Base-by-base conservation (phyloP, 2,113 vertebrate species). In the Larimichthys crocea region DNA sequence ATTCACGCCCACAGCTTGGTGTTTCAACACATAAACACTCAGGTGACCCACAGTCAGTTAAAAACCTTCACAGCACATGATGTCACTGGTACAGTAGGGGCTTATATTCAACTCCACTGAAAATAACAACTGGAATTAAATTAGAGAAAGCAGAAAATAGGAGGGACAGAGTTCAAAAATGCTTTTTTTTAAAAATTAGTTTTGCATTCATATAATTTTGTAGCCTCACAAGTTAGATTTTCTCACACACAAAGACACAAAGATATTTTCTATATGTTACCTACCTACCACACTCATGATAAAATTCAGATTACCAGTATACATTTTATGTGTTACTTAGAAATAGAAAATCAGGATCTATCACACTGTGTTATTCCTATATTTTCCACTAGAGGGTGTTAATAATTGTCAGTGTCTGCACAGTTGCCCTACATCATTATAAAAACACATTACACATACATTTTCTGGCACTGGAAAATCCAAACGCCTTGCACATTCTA, bases 321-420 rank as follows among this genome's bases (percentile, higher is more conserved):
- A 63, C 3, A 12, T 31, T 48, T 35, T 16, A 26, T 50, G 14
- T 52, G 46, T 3, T 2, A 24, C 16, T 60, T 24, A 1, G 9
- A 10, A 26, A 24, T 44, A 12, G 14, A 24, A 24, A 52, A 64
- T 42, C 2, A 42, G 48, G 17, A 31, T 24, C 24, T 12, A 0
- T 14, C n/a, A 15, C 3, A n/a, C 3, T 31, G 14, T 79, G 64
- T 53, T 75, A 52, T 79, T 48, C 49, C 17, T 50, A 24, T 9
- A 15, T 29, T 22, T 14, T 73, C 82, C 90, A 86, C 80, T 19
- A 82, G 83, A 76, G 59, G 80, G 64, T 49, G 61, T 11, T 5
- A 53, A 20, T 59, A 0, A 11, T 20, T 69, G 19, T 48, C 19
- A 2, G 8, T 20, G 11, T n/a, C 66, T 10, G 46, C 56, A n/a